phyloP scores from a whole-genome alignment of 2,113 vertebrate genomes.

The Lagopus leucura region DNA sequence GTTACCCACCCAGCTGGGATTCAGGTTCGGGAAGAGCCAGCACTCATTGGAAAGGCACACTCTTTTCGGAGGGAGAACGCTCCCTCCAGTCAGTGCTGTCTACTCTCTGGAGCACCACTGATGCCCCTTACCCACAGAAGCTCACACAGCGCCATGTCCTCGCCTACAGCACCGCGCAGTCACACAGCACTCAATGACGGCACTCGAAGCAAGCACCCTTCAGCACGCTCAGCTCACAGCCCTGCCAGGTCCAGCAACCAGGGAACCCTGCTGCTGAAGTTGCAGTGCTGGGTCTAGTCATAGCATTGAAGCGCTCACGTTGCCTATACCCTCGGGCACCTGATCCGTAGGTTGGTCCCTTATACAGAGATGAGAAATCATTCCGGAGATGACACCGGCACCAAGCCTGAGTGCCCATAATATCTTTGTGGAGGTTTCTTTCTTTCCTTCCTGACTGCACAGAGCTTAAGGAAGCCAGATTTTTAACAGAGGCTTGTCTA shows the following conservation, averaged over 20 bases:
- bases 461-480: not conserved
- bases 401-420: accelerated
- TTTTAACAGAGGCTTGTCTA: not conserved
- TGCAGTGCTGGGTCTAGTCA: not conserved
- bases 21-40: not conserved
- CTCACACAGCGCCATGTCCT: not conserved
- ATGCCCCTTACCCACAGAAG: not conserved
- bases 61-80: not conserved
- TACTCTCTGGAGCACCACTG: not conserved
- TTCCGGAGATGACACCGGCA: not conserved
- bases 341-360: not conserved
- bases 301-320: not conserved
- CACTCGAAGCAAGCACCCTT: accelerated
- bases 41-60: not conserved
- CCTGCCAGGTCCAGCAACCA: not conserved
- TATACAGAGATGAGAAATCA: not conserved
- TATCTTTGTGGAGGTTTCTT: not conserved
- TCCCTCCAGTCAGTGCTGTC: not conserved
- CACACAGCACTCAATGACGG: accelerated
- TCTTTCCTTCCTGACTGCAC: not conserved
- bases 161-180: not conserved
- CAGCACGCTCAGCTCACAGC: accelerated
- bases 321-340: not conserved
- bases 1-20: not conserved
- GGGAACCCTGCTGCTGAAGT: not conserved